phyloP scores from a whole-genome alignment of 53 echinoderm and acorn worm species.

The Antedon mediterranea region DNA sequence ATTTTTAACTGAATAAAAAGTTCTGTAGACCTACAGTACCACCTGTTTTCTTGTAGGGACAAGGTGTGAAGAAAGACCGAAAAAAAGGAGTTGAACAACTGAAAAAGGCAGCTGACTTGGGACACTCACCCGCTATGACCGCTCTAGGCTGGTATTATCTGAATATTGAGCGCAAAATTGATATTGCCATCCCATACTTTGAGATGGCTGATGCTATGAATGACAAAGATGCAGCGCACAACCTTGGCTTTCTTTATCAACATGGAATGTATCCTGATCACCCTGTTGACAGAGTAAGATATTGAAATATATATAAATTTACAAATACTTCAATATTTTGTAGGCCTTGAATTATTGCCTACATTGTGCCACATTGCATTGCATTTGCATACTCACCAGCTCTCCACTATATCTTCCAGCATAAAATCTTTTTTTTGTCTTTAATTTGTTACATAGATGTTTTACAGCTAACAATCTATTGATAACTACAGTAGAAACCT shows the following conservation, averaged over 20 bases:
- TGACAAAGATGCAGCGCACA: constrained; percentile 77
- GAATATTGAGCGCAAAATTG: constrained; percentile 38
- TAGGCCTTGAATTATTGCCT: no score
- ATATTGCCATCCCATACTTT: constrained; percentile 50
- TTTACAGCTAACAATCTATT: no score
- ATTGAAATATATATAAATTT: no score
- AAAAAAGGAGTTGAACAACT: constrained; percentile 65
- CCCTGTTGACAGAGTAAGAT: constrained; percentile 43
- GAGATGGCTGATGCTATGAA: constrained; percentile 59
- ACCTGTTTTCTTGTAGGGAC: constrained; percentile 44
- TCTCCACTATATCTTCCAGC: no score
- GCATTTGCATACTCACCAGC: no score
- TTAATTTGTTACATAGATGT: no score
- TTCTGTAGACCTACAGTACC: no score
- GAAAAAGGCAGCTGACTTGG: constrained; percentile 66
- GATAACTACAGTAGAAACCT: no score
- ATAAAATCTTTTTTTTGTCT: no score
- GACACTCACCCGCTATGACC: constrained; percentile 78
- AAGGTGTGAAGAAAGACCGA: constrained; percentile 54
- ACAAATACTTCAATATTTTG: no score
- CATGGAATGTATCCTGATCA: constrained; percentile 64
- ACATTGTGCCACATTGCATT: no score
- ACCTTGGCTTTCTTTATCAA: constrained; percentile 63
- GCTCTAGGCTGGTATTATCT: constrained; percentile 83
- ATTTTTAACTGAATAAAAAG: no score